Conservation (phyloP, 2,113 vertebrate genomes). For the Scalopus aquaticus region DNA sequence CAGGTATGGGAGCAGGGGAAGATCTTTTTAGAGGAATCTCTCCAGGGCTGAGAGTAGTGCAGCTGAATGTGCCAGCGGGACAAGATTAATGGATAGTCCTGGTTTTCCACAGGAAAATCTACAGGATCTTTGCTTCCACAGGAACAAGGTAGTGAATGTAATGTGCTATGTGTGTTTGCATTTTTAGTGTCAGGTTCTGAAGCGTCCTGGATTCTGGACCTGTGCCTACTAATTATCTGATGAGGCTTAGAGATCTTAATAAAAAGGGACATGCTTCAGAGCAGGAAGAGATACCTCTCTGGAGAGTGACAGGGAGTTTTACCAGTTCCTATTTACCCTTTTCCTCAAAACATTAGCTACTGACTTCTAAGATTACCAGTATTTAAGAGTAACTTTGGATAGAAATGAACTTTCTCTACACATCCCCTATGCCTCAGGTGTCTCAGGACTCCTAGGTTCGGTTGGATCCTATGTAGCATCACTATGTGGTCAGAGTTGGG, state of each 20-base stretch:
- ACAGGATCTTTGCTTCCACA: no score
- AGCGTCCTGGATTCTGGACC: neutral
- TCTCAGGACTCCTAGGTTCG: neutral
- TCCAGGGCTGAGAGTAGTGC: neutral
- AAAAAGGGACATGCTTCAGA: neutral
- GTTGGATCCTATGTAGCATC: neutral
- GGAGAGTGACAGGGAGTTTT: neutral
- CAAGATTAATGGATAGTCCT: neutral
- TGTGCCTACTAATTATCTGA: neutral
- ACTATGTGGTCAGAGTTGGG: neutral
- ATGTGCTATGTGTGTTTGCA: neutral
- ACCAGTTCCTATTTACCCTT: neutral
- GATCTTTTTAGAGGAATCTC: neutral
- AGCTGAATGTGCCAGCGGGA: neutral
- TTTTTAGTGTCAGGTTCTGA: neutral
- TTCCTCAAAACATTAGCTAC: neutral
- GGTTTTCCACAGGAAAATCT: neutral
- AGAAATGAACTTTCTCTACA: neutral
- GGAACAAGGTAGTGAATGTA: neutral
- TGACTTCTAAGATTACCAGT: neutral
- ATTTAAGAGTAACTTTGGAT: constrained; percentile 19
- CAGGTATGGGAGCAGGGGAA: neutral
- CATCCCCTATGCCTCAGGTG: neutral
- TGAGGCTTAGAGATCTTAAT: neutral
- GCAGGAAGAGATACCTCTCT: neutral